These are phyloP conservation scores for Drosophila aldrichi DNA, from an alignment of 2,888 invertebrate genomes.

Conservation along the genomic window DNA sequence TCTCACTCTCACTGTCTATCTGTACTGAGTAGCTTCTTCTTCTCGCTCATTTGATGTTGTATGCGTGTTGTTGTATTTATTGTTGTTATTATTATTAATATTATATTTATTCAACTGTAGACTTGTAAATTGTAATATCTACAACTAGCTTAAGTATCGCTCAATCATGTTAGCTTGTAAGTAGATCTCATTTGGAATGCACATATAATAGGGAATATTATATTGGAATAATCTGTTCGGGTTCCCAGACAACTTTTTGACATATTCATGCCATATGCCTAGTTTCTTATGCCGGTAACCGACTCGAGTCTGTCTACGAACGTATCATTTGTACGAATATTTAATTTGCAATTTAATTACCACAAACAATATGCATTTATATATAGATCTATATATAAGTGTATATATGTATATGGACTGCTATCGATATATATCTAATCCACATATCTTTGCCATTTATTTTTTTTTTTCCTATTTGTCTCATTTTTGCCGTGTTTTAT, in stretches of 20 bases:
- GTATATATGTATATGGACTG: constrained; percentile 6
- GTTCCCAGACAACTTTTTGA: constrained; percentile 26
- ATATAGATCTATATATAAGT: background rate
- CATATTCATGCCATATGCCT: constrained; percentile 29
- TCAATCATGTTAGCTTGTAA: constrained; percentile 29
- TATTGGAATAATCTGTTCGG: constrained; percentile 27
- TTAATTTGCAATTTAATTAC: constrained; percentile 41
- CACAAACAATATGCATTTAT: constrained; percentile 2
- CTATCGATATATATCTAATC: constrained; percentile 28
- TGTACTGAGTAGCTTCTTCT: constrained; percentile 20
- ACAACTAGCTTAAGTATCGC: constrained; percentile 21
- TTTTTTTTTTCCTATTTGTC: constrained; percentile 10
- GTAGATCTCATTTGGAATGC: constrained; percentile 27
- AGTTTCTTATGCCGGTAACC: constrained; percentile 3
- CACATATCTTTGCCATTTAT: constrained; percentile 42
- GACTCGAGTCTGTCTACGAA: constrained; percentile 13
- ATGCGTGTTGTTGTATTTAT: constrained; percentile 26
- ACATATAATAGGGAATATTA: constrained; percentile 7
- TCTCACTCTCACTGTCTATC: constrained; percentile 14
- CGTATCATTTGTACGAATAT: constrained; percentile 38
- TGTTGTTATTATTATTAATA: constrained; percentile 10
- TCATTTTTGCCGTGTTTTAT: constrained; percentile 15
- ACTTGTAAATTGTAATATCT: constrained; percentile 7
- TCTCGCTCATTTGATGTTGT: constrained; percentile 65
- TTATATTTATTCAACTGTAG: constrained; percentile 15